Conservation (phyloP, 2,113 vertebrate species). For the Rhea americana region DNA sequence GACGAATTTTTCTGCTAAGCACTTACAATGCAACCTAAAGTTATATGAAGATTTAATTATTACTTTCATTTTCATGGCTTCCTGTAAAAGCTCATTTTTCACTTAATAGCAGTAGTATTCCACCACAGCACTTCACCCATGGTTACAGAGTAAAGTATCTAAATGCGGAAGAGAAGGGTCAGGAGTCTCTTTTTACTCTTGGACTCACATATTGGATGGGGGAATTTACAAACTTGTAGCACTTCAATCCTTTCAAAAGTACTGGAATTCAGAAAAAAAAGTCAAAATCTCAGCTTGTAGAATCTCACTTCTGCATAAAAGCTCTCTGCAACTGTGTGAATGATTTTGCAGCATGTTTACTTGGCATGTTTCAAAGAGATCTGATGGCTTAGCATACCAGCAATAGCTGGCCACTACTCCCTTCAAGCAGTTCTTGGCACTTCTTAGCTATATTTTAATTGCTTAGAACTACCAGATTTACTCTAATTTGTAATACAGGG, state of each 20-base stretch:
- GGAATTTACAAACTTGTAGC: background rate
- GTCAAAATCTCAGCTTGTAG: background rate
- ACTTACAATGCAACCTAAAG: slow-evolving; percentile 80
- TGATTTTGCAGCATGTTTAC: background rate
- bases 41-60: slow-evolving; percentile 82
- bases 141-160: slow-evolving; percentile 44
- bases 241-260: slow-evolving; percentile 1
- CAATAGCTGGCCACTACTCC: background rate
- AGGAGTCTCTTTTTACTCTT: slow-evolving; percentile 24
- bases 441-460: slow-evolving; percentile 2
- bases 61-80: slow-evolving; percentile 77
- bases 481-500: background rate
- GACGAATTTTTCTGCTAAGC: slow-evolving; percentile 79
- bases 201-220: background rate
- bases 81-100: slow-evolving; percentile 76
- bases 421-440: background rate
- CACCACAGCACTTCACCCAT: slow-evolving; percentile 33
- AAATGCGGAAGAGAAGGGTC: slow-evolving; percentile 29
- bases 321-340: background rate
- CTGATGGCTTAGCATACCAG: background rate
- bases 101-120: slow-evolving; percentile 68
- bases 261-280: background rate
- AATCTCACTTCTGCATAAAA: slow-evolving; percentile 18
- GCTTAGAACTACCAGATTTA: background rate
- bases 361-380: slow-evolving; percentile 7